Evolutionary conservation across 2,797 vertebrate species (phyloP).

Genomic region (Lutjanus campechanus): DNA sequence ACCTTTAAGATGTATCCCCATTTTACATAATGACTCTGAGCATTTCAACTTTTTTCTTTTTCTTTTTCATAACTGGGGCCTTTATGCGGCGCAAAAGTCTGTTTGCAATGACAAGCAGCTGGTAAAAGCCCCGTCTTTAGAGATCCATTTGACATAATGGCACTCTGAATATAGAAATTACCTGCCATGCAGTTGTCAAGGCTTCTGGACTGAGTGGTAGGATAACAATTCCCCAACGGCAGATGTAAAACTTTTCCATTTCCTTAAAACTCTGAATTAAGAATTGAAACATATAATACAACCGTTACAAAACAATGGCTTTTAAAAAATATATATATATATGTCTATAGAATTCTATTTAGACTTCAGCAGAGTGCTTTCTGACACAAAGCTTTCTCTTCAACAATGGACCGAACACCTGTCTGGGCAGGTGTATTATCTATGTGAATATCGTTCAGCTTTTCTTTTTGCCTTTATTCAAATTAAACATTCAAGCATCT

Average conservation of each 20-base stretch:
- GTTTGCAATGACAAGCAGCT: constrained; percentile 67
- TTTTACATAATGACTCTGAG: constrained; percentile 75
- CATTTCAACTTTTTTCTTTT: constrained; percentile 52
- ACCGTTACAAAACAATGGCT: constrained; percentile 40
- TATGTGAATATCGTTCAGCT: no score
- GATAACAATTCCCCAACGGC: constrained; percentile 48
- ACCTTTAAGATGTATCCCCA: constrained; percentile 53
- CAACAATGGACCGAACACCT: constrained; percentile 1
- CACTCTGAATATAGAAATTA: constrained; percentile 68
- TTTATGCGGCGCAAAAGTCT: constrained; percentile 46
- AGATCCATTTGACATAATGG: constrained; percentile 80
- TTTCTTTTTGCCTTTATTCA: background rate
- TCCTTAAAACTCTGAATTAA: constrained; percentile 60
- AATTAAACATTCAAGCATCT: background rate
- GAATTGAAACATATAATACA: constrained; percentile 52
- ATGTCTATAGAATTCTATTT: constrained; percentile 25
- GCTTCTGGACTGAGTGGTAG: constrained; percentile 65
- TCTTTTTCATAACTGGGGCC: constrained; percentile 15
- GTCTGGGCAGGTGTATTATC: background rate
- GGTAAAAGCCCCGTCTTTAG: constrained; percentile 74
- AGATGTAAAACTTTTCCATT: constrained; percentile 76
- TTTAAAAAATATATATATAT: constrained; percentile 1
- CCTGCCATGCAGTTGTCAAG: constrained; percentile 69
- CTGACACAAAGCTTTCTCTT: constrained; percentile 6
- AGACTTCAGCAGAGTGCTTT: constrained; percentile 10